These are phyloP conservation scores for Drepanosiphum platanoidis DNA, from an alignment of 2,888 invertebrate species.

Conservation along the genomic window DNA sequence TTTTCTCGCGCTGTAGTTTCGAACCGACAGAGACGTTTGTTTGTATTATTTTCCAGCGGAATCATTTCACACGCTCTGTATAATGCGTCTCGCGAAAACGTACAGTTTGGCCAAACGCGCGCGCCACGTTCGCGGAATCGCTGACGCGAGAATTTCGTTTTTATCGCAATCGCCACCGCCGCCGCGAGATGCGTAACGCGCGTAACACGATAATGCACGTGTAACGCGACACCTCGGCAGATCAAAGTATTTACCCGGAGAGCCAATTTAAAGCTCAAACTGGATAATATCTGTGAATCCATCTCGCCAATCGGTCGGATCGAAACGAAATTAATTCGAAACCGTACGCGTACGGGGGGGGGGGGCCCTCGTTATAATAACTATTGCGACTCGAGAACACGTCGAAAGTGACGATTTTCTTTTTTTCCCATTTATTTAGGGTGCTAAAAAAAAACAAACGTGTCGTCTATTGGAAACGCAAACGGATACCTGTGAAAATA, in stretches of 20 bases:
- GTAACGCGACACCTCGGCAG: background rate
- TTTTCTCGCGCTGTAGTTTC: too few relatives aligned
- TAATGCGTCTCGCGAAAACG: background rate
- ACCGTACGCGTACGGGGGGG: background rate
- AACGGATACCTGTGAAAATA: too few relatives aligned
- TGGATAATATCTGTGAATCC: background rate
- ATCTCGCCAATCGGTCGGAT: too few relatives aligned
- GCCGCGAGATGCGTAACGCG: background rate
- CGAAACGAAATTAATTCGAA: background rate
- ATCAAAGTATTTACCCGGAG: background rate
- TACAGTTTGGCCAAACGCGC: background rate
- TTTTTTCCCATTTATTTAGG: too few relatives aligned
- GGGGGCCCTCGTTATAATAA: too few relatives aligned
- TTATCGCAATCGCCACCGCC: constrained; percentile 1
- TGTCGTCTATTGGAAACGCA: too few relatives aligned
- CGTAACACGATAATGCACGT: background rate
- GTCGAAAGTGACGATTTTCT: too few relatives aligned
- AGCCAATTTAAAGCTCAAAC: background rate
- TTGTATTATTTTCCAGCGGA: too few relatives aligned
- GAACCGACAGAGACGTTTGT: too few relatives aligned
- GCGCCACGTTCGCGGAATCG: background rate
- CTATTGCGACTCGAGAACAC: too few relatives aligned
- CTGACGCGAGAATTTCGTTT: constrained; percentile 21
- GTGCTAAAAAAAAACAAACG: too few relatives aligned
- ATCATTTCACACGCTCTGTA: background rate